Evolutionary conservation across 2,113 vertebrate species (phyloP).

Genomic region (Amia ocellicauda): DNA sequence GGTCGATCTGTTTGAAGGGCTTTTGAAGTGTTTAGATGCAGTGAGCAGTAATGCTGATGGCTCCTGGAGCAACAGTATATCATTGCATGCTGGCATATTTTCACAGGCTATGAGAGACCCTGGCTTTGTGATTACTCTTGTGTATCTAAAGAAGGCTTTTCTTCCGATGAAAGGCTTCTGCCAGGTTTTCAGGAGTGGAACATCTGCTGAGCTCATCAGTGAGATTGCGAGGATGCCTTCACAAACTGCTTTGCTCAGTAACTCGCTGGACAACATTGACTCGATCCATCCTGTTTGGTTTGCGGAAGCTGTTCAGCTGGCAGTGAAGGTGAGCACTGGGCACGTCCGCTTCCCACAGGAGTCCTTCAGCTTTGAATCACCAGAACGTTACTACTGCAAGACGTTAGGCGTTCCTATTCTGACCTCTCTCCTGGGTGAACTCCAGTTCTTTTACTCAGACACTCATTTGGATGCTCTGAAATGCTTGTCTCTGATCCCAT

Average conservation of each 20-base stretch:
- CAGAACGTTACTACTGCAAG: slow-evolving; percentile 86
- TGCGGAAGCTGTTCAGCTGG: slow-evolving; percentile 83
- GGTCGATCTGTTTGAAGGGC: slow-evolving; percentile 80
- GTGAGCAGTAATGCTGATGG: slow-evolving; percentile 65
- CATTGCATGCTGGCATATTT: slow-evolving; percentile 73
- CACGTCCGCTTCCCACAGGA: slow-evolving; percentile 73
- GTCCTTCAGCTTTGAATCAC: slow-evolving; percentile 59
- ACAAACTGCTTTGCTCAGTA: slow-evolving; percentile 81
- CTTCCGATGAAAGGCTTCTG: slow-evolving; percentile 79
- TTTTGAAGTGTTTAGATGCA: slow-evolving; percentile 80
- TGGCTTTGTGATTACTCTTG: slow-evolving; percentile 84
- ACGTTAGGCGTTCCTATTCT: slow-evolving; percentile 78
- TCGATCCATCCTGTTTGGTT: slow-evolving; percentile 87
- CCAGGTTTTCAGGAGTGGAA: slow-evolving; percentile 80
- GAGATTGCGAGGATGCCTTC: slow-evolving; percentile 75
- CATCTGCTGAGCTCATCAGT: slow-evolving; percentile 85
- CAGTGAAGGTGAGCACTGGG: slow-evolving; percentile 74
- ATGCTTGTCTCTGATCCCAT: slow-evolving; percentile 83
- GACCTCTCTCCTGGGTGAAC: slow-evolving; percentile 81
- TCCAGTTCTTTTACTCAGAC: slow-evolving; percentile 90
- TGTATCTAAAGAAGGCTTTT: slow-evolving; percentile 83
- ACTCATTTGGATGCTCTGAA: slow-evolving; percentile 84
- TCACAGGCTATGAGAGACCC: slow-evolving; percentile 76
- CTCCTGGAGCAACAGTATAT: slow-evolving; percentile 64
- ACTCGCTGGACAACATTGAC: slow-evolving; percentile 85